Conservation (phyloP, 2,113 vertebrate species). For the Cacatua alba region DNA sequence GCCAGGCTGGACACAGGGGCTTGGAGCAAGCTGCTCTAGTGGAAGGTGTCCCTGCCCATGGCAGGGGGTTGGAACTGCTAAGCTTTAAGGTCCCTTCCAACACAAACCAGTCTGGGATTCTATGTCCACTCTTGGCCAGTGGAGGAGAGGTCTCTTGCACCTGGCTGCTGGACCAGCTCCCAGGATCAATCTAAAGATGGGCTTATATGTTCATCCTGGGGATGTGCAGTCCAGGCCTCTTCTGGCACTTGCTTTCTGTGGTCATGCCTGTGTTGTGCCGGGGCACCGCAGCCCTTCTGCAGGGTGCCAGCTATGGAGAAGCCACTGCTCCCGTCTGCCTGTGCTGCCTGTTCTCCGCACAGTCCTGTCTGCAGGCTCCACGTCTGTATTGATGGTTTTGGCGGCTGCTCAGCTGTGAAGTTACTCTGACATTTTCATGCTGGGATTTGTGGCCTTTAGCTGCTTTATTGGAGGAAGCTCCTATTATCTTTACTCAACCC, state of each 20-base stretch:
- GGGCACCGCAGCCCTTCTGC: not conserved
- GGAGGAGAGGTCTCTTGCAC: not conserved
- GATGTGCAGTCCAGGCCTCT: too few relatives aligned
- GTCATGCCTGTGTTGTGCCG: accelerated
- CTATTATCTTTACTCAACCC: not conserved
- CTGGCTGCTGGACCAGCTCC: not conserved
- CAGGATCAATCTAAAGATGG: not conserved
- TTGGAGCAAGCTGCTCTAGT: not conserved
- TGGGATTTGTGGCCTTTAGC: not conserved
- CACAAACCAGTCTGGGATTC: not conserved
- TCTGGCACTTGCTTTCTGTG: not conserved
- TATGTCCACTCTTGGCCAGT: not conserved
- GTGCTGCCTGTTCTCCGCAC: not conserved
- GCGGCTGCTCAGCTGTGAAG: not conserved
- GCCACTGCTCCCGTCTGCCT: accelerated
- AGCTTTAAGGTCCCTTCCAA: not conserved
- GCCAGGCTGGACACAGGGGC: not conserved
- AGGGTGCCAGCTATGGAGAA: not conserved
- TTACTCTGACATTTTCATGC: not conserved
- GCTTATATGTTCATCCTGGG: not conserved
- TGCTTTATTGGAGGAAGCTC: not conserved
- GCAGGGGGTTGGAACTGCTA: not conserved
- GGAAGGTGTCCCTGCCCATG: not conserved
- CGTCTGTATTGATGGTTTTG: not conserved
- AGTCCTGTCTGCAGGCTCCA: not conserved